phyloP scores from a whole-genome alignment of 1,140 invertebrate species.

The Arctopsyche grandis region DNA sequence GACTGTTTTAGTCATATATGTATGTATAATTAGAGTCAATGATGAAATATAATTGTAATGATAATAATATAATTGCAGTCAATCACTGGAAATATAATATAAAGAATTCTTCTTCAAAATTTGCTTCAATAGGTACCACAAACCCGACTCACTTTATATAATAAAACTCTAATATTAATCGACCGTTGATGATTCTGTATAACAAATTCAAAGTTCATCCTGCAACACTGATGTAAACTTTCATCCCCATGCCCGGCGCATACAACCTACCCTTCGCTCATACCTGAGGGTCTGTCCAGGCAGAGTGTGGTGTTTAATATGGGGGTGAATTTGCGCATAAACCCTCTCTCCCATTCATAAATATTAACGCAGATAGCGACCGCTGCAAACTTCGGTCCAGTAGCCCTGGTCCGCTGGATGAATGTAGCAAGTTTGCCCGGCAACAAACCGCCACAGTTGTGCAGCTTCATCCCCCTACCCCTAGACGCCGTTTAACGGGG shows the following conservation, averaged over 20 bases:
- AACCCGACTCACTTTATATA: no score
- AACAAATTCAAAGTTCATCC: no score
- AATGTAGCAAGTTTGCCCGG: neutral
- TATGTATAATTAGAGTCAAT: no score
- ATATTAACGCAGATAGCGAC: conserved; percentile 7
- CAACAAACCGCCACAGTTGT: neutral
- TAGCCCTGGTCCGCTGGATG: neutral
- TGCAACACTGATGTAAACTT: neutral
- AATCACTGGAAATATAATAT: no score
- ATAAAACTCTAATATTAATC: no score
- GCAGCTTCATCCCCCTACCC: conserved; percentile 9
- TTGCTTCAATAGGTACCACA: no score
- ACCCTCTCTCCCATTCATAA: conserved; percentile 14
- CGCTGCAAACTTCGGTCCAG: neutral
- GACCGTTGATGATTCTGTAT: no score
- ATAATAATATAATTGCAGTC: no score
- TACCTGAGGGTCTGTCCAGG: neutral
- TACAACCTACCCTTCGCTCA: neutral
- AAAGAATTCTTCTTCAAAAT: no score
- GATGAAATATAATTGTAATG: no score
- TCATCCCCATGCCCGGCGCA: neutral
- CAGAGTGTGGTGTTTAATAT: neutral
- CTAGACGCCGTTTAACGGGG: neutral
- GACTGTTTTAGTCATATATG: no score
- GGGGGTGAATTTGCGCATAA: conserved; percentile 9